These are phyloP conservation scores for Cyprinella venusta DNA, from an alignment of 2,797 vertebrate species.

Conservation along the genomic window DNA sequence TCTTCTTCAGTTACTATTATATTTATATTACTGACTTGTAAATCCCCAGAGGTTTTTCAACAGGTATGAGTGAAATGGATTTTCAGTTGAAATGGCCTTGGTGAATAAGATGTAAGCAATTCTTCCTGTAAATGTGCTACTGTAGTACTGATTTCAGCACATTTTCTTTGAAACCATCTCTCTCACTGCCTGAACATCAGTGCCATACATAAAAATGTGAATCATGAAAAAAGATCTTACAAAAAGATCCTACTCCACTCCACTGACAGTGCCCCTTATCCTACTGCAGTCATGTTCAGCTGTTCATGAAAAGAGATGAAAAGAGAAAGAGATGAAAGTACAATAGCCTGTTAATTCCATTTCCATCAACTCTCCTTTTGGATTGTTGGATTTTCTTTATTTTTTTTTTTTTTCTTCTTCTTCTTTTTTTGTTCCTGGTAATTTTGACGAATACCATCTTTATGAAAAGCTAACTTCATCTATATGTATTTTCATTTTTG, in stretches of 20 bases:
- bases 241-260: conserved; percentile 36
- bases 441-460: neutral
- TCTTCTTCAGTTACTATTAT: neutral
- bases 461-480: neutral
- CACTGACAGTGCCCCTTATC: conserved; percentile 25
- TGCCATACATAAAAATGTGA: conserved; percentile 36
- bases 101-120: conserved; percentile 44
- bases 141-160: conserved; percentile 10
- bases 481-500: neutral
- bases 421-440: neutral
- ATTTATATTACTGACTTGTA: conserved; percentile 11
- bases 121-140: conserved; percentile 29
- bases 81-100: conserved; percentile 33
- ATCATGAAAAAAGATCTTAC: conserved; percentile 31
- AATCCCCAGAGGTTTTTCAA: conserved; percentile 24
- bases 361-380: conserved; percentile 6
- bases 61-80: conserved; percentile 26
- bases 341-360: conserved; percentile 23
- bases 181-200: conserved; percentile 7
- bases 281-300: conserved; percentile 26
- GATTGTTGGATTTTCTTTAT: neutral
- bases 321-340: conserved; percentile 24
- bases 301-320: conserved; percentile 27
- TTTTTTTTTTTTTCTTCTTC: neutral
- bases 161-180: conserved; percentile 32